Percentiles rank a stretch among this genome's conserved stretches.
These are phyloP conservation scores for Rhaphigaster nebulosa DNA, from an alignment of 2,888 invertebrate species.

Conservation along the genomic window DNA sequence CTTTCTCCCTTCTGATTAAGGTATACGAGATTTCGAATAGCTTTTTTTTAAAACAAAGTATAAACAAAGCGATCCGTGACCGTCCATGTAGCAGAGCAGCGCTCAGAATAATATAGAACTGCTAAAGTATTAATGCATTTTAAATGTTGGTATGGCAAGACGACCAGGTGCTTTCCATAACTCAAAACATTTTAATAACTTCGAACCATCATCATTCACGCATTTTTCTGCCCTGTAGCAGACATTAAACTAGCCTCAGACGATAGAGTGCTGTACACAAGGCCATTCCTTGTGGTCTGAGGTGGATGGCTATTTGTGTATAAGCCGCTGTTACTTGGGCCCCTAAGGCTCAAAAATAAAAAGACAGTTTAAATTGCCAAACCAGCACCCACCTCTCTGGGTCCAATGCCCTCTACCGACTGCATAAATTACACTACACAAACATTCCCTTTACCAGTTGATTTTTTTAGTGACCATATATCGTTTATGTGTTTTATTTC, in stretches of 20 bases:
- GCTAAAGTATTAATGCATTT: background rate
- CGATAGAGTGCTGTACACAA: background rate
- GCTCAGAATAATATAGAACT: background rate
- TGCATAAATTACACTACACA: conserved; percentile 33
- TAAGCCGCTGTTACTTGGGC: background rate
- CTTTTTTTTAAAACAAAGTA: no score
- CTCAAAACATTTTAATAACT: background rate
- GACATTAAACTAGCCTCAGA: background rate
- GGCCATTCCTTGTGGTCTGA: conserved; percentile 28
- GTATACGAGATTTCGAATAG: no score
- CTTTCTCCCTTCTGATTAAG: no score
- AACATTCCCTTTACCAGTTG: background rate
- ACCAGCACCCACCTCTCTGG: background rate
- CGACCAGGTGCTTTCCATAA: background rate
- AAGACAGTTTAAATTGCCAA: conserved; percentile 22
- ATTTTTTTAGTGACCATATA: background rate
- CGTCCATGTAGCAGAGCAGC: no score
- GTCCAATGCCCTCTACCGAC: background rate
- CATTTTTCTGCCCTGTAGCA: background rate
- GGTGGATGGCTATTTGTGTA: conserved; percentile 13
- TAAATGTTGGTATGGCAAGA: background rate
- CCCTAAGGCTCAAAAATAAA: conserved; percentile 26
- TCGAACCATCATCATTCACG: background rate
- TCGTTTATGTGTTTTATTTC: background rate
- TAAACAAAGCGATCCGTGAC: no score